Evolutionary conservation across 2,113 vertebrate genomes (phyloP), one percentile per base, ranked within the genome.

Genomic region (Choloepus hoffmanni): DNA sequence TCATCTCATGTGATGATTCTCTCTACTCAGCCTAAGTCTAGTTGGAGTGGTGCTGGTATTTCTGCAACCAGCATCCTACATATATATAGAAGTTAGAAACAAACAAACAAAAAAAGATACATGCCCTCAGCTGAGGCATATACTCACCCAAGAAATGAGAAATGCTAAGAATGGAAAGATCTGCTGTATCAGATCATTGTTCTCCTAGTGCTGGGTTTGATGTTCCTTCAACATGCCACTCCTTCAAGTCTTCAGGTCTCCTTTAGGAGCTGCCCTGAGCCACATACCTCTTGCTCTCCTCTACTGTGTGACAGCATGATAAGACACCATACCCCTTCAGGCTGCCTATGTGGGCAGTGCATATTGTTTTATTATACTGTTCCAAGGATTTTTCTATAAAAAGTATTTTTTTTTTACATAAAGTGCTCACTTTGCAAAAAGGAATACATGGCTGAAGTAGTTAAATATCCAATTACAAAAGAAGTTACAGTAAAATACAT

Each of bases 401-500:
- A 48, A 74, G 36, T 40, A 7, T 43, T 60, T 79, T 50, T 50
- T 50, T 50, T 77, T 94, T 91, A 68, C 13, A 82, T n/a, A n/a
- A 89, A 81, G 12, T 73, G 36, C 48, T 73, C 23, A 60, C 30
- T 81, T 26, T 58, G n/a, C 45, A 76, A 68, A 91, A 50, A 82
- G 55, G 28, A 94, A 82, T 12, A 83, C 24, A 3, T 50, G 11
- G 28, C 3, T 85, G 58, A 73, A 58, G 43, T 76, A 94, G 62
- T 85, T 90, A 79, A 92, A 89, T 45, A 76, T n/a, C 40, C 23
- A 76, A 63, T 92, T 89, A 76, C 6, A 73, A 77, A 74, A 79
- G 5, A 68, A 83, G 24, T 67, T 74, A 72, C 16, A 48, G 24
- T 85, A 85, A 78, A 83, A 58, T 21, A 65, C 3, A 45, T 16